phyloP scores from a whole-genome alignment of 2,888 invertebrate species.

The Fissipunctia ypsillon region DNA sequence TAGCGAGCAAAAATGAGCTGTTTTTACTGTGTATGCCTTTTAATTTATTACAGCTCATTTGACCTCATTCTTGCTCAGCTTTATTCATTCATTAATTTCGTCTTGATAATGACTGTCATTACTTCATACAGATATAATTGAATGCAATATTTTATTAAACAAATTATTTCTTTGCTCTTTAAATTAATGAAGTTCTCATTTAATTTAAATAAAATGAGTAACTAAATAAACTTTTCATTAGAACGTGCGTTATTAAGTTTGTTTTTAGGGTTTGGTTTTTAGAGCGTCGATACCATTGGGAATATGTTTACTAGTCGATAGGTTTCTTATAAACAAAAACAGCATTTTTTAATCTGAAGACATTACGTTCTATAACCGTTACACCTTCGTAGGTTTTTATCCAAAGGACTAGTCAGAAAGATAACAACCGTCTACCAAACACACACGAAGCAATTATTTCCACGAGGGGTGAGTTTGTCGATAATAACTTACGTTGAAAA shows the following conservation, averaged over 20 bases:
- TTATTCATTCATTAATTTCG: slow-evolving; percentile 43
- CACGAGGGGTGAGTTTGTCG: not conserved
- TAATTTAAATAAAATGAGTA: slow-evolving; percentile 26
- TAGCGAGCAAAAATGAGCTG: slow-evolving; percentile 16
- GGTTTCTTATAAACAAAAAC: not conserved
- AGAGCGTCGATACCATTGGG: not conserved
- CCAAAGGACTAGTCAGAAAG: not conserved
- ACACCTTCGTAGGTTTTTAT: not conserved
- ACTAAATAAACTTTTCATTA: slow-evolving; percentile 16
- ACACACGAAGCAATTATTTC: not conserved
- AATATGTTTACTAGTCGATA: not conserved
- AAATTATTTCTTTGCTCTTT: slow-evolving; percentile 40
- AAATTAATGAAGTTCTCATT: slow-evolving; percentile 21
- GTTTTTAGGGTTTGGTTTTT: not conserved
- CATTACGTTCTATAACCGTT: not conserved
- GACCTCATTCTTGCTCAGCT: slow-evolving; percentile 42
- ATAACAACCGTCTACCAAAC: not conserved
- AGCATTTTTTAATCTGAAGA: not conserved
- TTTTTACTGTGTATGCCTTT: slow-evolving; percentile 39
- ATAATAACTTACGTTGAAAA: not conserved
- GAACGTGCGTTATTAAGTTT: not conserved
- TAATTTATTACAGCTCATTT: slow-evolving; percentile 39
- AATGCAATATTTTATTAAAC: slow-evolving; percentile 43
- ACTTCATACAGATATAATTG: slow-evolving; percentile 41
- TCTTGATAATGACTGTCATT: slow-evolving; percentile 45